These are phyloP conservation scores for Pediacus dermestoides DNA, from an alignment of 2,888 invertebrate genomes.

Conservation along the genomic window DNA sequence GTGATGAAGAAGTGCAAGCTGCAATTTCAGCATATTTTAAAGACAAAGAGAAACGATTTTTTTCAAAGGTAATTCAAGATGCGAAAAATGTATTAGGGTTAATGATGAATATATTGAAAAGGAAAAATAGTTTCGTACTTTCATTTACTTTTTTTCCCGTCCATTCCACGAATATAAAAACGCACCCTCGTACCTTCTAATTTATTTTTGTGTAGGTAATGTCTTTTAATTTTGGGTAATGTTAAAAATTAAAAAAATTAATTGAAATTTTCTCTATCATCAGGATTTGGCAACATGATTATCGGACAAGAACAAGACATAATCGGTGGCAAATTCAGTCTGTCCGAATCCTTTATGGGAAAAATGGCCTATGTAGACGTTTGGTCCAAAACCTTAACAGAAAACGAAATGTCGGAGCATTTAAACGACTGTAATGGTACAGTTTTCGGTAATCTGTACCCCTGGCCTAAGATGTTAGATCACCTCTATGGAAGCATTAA, in stretches of 20 bases:
- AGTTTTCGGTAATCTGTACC: conserved; percentile 56
- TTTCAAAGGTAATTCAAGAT: too few species aligned
- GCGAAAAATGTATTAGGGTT: too few species aligned
- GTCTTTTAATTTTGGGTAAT: too few species aligned
- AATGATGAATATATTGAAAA: too few species aligned
- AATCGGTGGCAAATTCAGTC: conserved; percentile 60
- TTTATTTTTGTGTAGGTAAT: too few species aligned
- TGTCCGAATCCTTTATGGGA: conserved; percentile 65
- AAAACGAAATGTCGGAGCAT: conserved; percentile 48
- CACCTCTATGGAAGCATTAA: conserved; percentile 55
- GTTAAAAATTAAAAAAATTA: conserved; percentile 6
- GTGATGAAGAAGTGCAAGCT: too few species aligned
- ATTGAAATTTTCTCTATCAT: conserved; percentile 10
- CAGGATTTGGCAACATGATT: conserved; percentile 57
- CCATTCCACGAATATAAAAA: too few species aligned
- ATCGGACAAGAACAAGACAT: conserved; percentile 69
- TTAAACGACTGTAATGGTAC: conserved; percentile 49
- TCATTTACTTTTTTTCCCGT: too few species aligned
- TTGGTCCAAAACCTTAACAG: conserved; percentile 54
- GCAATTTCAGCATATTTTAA: too few species aligned
- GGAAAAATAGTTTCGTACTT: too few species aligned
- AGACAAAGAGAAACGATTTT: too few species aligned
- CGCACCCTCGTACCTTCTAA: too few species aligned
- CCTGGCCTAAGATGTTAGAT: conserved; percentile 60
- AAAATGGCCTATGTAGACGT: conserved; percentile 59